phyloP scores from a whole-genome alignment of 1,140 invertebrate genomes.

The Halesus radiatus region DNA sequence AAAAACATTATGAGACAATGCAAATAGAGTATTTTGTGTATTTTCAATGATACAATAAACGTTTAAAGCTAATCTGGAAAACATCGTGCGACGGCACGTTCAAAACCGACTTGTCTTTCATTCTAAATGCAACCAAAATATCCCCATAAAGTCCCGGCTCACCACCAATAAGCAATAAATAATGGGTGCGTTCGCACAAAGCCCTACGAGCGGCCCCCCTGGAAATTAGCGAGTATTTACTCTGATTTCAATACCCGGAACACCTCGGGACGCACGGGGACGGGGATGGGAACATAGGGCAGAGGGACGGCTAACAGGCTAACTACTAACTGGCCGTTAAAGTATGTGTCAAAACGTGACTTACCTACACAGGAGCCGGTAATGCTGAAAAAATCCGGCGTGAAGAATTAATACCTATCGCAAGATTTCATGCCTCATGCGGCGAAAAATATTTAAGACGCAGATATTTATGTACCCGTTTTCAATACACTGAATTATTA shows the following conservation, averaged over 20 bases:
- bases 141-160: slow-evolving; percentile 32
- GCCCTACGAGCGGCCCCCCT: slow-evolving; percentile 9
- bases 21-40: neutral
- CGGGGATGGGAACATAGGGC: too few species aligned
- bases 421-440: slow-evolving; percentile 4
- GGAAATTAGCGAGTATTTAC: slow-evolving; percentile 42
- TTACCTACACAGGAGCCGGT: slow-evolving; percentile 21
- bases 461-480: too few species aligned
- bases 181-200: slow-evolving; percentile 27
- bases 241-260: slow-evolving; percentile 38
- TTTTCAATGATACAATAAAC: slow-evolving; percentile 39
- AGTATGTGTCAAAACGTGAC: slow-evolving; percentile 39
- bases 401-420: slow-evolving; percentile 29
- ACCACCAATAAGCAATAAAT: slow-evolving; percentile 28
- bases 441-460: slow-evolving; percentile 13
- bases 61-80: slow-evolving; percentile 41
- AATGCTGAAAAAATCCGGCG: slow-evolving; percentile 16
- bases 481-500: too few species aligned
- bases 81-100: slow-evolving; percentile 45
- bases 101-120: slow-evolving; percentile 21
- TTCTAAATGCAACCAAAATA: slow-evolving; percentile 32
- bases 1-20: slow-evolving; percentile 11
- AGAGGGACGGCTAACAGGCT: too few species aligned
- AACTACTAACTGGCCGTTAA: slow-evolving; percentile 9
- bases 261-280: slow-evolving; percentile 10